A percentile compares a stretch with the other conserved stretches of the same genome.
Conservation (phyloP, 2,113 vertebrate species). For the Turnix velox region DNA sequence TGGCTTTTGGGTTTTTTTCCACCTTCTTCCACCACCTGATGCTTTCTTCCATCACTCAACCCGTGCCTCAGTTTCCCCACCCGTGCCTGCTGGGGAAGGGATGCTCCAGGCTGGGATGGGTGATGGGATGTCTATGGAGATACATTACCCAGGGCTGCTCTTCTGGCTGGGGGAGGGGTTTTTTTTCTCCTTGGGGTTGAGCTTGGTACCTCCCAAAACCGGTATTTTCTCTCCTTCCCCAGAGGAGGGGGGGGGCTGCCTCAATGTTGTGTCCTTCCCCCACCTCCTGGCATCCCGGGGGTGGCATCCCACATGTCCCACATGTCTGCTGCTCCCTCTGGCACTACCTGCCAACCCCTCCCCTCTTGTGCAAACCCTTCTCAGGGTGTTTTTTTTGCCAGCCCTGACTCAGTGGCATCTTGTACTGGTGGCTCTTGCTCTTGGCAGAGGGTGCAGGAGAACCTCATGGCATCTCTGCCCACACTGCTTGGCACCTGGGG, state of each 20-base stretch:
- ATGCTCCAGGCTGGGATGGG: background rate
- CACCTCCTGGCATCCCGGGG: background rate
- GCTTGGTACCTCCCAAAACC: background rate
- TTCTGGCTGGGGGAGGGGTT: background rate
- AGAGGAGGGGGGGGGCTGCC: too few relatives aligned
- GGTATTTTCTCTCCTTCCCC: background rate
- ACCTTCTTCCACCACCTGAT: fast-evolving
- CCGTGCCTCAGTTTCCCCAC: slow-evolving; percentile 37
- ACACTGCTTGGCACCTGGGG: fast-evolving
- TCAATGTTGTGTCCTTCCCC: fast-evolving
- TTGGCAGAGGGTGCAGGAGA: background rate
- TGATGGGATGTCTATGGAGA: background rate
- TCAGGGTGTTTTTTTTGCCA: background rate
- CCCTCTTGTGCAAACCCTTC: slow-evolving; percentile 36
- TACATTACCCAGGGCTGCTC: background rate
- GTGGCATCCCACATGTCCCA: background rate
- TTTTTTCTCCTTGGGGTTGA: background rate
- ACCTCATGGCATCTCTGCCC: background rate
- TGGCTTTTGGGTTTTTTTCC: too few relatives aligned
- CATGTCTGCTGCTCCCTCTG: background rate
- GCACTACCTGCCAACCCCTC: slow-evolving; percentile 18
- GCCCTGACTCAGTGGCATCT: background rate
- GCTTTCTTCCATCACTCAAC: background rate
- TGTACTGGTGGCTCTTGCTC: background rate
- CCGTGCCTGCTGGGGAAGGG: fast-evolving